Base-by-base conservation (phyloP, 2,888 invertebrate genomes). In the Lasius platythorax region DNA sequence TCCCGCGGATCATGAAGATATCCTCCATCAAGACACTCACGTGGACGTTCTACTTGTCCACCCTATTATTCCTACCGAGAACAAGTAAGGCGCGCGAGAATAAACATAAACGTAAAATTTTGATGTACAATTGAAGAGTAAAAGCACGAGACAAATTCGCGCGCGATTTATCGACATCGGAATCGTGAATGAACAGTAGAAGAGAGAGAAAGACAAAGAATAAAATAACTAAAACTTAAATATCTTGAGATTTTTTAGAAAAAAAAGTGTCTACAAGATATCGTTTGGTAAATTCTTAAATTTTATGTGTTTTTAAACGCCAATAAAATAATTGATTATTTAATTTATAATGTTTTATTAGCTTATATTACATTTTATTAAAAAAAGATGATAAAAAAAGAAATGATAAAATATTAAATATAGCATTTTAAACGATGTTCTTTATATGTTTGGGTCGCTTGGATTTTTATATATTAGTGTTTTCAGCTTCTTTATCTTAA, bases 1-100 rank as follows among this genome's bases (percentile, higher is more conserved):
- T 63, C 28, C 30, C 85, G 73, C 86, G 88, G 85, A 92, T 84
- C 87, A 92, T 92, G 92, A 91, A 85, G 85, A 86, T 83, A 68
- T 37, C 46, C 8, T 81, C 46, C 28, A n/a, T 70, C 70, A 86
- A 50, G 82, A 87, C 84, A 46, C 53, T 93, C 88, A 88, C 87
- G 46, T 90, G 89, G 85, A 90, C 87, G 23, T 88, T 93, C 83
- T 90, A 88, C 72, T 83, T 93, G 18, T 63, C 61, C 58, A 74
- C 66, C 11, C 63, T 86, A 63, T 73, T 89, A 33, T 85, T 87
- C 8, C 76, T 88, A 28, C 85, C 88, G 73, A 84, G 74, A 56
- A 88, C 84, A 43, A 81, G 90, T 88, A 76, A 90, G 53, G 87
- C 15, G n/a, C 37, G 61, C 37, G 72, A 63, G 56, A 66, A 23